Evolutionary conservation across 2,113 vertebrate genomes (phyloP), one percentile per base, ranked within the genome.

Genomic region (Pterocles gutturalis): DNA sequence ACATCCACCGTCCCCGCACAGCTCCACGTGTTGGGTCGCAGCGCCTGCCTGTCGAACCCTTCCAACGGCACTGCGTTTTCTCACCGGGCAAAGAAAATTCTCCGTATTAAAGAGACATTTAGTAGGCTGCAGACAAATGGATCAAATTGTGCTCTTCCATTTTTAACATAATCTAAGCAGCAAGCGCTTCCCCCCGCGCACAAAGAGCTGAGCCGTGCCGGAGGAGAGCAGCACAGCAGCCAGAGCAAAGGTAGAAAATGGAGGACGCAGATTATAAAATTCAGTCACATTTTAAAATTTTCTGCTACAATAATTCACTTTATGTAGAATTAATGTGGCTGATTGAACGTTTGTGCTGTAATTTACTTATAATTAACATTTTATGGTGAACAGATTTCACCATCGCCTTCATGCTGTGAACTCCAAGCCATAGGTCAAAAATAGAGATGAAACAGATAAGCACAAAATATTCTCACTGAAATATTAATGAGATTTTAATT

Each of bases 351-450:
- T 98, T 98, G 98, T 98, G 98, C 98, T 97, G 98, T 98, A 98
- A 98, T 98, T 99, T 98, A 98, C 98, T 98, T 98, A 98, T 98
- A 98, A 99, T 99, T 98, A 98, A 98, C 98, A 98, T 98, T 98
- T 98, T 98, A 98, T 98, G 97, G 98, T 98, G 98, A 98, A 97
- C 98, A 98, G 98, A 98, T 98, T 98, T 98, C 96, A 97, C 98
- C 97, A 95, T 98, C 96, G 97, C 97, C 98, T 98, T 98, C 98
- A 98, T 98, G 98, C 98, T 98, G 98, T 98, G 98, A 98, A 98
- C 98, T 98, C 98, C 95, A 97, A 98, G 98, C 97, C 98, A 98
- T 96, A 98, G 98, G 98, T 98, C 98, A 98, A 98, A 98, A 98
- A 98, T 87, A 98, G 97, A 98, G 98, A 98, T 98, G 98, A 98